phyloP scores from a whole-genome alignment of 1,140 invertebrate species.

The Theocolax elegans region DNA sequence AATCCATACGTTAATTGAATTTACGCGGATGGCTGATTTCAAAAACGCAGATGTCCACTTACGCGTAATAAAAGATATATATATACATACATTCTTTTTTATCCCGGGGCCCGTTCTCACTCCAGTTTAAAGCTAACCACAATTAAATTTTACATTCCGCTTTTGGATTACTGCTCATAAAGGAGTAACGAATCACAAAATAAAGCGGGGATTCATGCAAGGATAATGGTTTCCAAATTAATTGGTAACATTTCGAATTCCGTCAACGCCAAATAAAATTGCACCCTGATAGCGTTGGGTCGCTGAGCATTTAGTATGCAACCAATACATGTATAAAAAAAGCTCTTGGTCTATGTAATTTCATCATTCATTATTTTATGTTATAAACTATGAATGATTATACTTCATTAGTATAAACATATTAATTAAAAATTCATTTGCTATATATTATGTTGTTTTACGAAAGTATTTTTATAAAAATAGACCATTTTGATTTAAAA shows the following conservation, averaged over 20 bases:
- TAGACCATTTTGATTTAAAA: too few relatives aligned
- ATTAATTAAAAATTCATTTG: too few relatives aligned
- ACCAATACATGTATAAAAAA: too few relatives aligned
- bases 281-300: neutral
- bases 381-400: too few relatives aligned
- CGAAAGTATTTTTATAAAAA: too few relatives aligned
- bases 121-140: neutral
- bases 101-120: neutral
- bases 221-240: constrained; percentile 23
- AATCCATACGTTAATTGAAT: constrained; percentile 3
- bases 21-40: neutral
- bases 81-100: neutral
- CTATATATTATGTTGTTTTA: too few relatives aligned
- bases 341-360: too few relatives aligned
- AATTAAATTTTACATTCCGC: constrained; percentile 7
- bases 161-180: constrained; percentile 1
- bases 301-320: neutral
- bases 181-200: neutral
- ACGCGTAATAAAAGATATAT: too few relatives aligned
- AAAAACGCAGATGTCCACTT: constrained; percentile 1
- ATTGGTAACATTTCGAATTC: constrained; percentile 9
- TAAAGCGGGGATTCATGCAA: constrained; percentile 45
- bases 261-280: neutral
- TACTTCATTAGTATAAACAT: too few relatives aligned
- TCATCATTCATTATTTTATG: too few relatives aligned